Evolutionary conservation across 2,888 invertebrate genomes (phyloP).

Genomic region (Panopea generosa): DNA sequence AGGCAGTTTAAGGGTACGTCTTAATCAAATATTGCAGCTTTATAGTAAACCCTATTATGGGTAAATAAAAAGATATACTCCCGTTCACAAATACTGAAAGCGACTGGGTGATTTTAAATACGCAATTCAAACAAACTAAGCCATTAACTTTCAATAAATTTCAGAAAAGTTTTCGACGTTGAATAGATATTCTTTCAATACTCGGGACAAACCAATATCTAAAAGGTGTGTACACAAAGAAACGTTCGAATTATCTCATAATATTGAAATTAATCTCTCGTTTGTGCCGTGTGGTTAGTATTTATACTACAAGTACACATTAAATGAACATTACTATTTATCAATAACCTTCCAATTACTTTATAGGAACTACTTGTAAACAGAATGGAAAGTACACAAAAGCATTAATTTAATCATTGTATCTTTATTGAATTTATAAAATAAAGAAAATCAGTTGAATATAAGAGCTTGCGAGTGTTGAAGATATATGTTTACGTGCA

Average conservation of each 20-base stretch:
- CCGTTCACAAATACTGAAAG: no score
- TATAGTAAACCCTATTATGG: constrained; percentile 34
- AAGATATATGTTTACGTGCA: no score
- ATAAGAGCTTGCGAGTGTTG: no score
- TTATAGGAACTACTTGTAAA: background rate
- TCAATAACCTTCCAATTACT: background rate
- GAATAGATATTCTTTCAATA: background rate
- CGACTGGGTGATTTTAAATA: constrained; percentile 31
- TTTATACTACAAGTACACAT: background rate
- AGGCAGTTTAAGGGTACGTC: no score
- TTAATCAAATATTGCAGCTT: no score
- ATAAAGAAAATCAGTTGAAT: no score
- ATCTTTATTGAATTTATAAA: no score
- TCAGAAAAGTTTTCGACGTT: background rate
- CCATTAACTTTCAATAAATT: constrained; percentile 47
- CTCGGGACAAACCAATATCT: background rate
- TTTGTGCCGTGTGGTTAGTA: background rate
- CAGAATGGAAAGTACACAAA: background rate
- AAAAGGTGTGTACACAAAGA: constrained; percentile 15
- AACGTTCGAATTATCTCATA: constrained; percentile 14
- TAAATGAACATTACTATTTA: background rate
- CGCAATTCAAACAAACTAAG: constrained; percentile 43
- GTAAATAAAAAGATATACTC: constrained; percentile 30
- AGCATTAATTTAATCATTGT: no score
- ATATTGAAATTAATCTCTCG: constrained; percentile 23